Conservation (phyloP, 2,888 invertebrate genomes). For the Carcina quercana region DNA sequence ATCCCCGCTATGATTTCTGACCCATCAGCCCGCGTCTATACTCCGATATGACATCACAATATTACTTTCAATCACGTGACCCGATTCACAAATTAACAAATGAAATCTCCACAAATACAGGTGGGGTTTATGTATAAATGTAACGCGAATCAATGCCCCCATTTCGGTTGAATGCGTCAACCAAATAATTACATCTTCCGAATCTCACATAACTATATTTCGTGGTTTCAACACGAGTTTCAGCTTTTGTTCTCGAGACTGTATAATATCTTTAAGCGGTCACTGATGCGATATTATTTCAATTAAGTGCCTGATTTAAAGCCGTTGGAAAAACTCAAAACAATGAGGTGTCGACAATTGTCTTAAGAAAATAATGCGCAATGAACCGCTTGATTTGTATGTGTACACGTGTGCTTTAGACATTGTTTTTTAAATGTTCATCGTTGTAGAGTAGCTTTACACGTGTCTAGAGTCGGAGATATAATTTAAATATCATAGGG, state of each 20-base stretch:
- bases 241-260: slow-evolving; percentile 59
- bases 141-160: slow-evolving; percentile 30
- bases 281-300: slow-evolving; percentile 64
- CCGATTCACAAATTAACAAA: slow-evolving; percentile 9
- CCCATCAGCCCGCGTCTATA: slow-evolving; percentile 31
- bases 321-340: slow-evolving; percentile 60
- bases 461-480: slow-evolving; percentile 20
- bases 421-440: slow-evolving; percentile 17
- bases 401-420: slow-evolving; percentile 21
- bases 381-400: slow-evolving; percentile 54
- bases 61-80: slow-evolving; percentile 8
- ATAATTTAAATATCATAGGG: slow-evolving; percentile 40
- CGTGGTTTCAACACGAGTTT: slow-evolving; percentile 59
- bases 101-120: slow-evolving; percentile 20
- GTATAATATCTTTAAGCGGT: slow-evolving; percentile 58
- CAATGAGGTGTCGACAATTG: slow-evolving; percentile 61
- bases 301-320: slow-evolving; percentile 65
- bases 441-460: background rate
- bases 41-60: slow-evolving; percentile 4
- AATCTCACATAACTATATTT: slow-evolving; percentile 55
- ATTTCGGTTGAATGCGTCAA: slow-evolving; percentile 42
- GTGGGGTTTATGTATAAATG: slow-evolving; percentile 17
- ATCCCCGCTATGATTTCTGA: slow-evolving; percentile 41
- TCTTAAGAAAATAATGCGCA: slow-evolving; percentile 54
- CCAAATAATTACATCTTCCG: slow-evolving; percentile 42